Evolutionary conservation across 1,140 invertebrate species (phyloP), one percentile per base, ranked within the genome.

Genomic region (Chlorops oryzae): DNA sequence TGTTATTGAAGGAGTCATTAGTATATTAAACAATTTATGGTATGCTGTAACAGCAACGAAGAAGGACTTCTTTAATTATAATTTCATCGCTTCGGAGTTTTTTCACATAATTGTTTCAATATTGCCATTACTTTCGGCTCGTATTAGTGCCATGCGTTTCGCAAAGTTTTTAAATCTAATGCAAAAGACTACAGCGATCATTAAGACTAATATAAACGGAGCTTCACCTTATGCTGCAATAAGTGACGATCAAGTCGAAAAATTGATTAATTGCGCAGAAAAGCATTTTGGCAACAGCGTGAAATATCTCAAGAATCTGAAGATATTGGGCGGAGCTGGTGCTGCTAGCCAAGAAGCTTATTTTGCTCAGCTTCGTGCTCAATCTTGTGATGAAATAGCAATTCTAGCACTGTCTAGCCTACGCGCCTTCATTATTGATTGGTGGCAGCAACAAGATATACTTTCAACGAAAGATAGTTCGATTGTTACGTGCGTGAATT

Each of bases 21-120:
- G 57, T 50, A 70, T 70, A 21, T 13, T 70, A 23, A 71, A 64
- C 40, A 72, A 71, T 51, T 43, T 72, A 3, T 72, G 64, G 62
- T 71, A 66, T 53, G 49, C 69, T 15, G 18, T 62, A 13, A 65
- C 58, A 12, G 59, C 62, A 20, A 59, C 50, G 20, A 55, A 59
- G n/a, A 41, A 53, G 2, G 59, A 62, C 22, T 50, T 64, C 12
- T 25, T 51, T 5, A 60, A 69, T 24, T 65, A 62, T 21, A 37
- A 43, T 0, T 52, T 63, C 5, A 21, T 71, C 2, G 55, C 60
- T 27, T 15, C 61, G 34, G 58, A 59, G 12, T 20, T 71, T 1
- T 49, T 66, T 37, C 52, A 53, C 5, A 34, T 71, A 12, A 40
- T 70, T 2, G 15, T 71, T 7, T 58, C 59, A 3, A 13, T 72